Base-by-base conservation (phyloP, 1,140 invertebrate genomes). In the Drosophila virilis region DNA sequence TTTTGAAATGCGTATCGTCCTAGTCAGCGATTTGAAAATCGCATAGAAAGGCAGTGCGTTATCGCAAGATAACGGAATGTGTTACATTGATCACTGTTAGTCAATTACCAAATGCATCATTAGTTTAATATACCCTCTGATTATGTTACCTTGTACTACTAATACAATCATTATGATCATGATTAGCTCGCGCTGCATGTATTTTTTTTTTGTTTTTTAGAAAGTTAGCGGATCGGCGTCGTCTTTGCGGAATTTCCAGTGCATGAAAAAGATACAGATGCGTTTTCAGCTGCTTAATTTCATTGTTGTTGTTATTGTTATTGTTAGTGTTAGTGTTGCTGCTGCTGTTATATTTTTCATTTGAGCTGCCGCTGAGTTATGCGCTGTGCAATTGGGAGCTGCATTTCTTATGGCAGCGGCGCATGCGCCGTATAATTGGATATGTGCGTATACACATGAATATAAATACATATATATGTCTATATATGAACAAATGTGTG, bases 201-300 rank as follows among this genome's bases (percentile, higher is more conserved):
- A 13, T 58, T 32, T 68, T 68, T 64, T 80, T 17, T 32, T 68
- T 68, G 59, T 80, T 17, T 17, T 89, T 89, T 89, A 89, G 84
- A 89, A 89, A 88, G 84, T 88, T 88, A 77, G 84, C 79, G 78
- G 82, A 74, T 78, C 68, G 68, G 61, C 78, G 67, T 72, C 67
- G 83, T 86, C 58, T 76, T 83, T 77, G 67, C 77, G 80, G 74
- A 89, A 89, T 89, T 89, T 89, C 84, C 84, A 89, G 84, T 89
- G 84, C 84, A 89, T 89, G 84, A 88, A 86, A 85, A 85, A 84
- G 81, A 85, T 84, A 85, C 81, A 84, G 82, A 84, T 84, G 81
- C 81, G 78, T 81, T 86, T 86, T 81, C 75, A 82, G 74, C 75
- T 78, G 78, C 77, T 61, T 66, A 73, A 72, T 66, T 69, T 65